These are phyloP conservation scores for Syrmaticus mikado DNA, from an alignment of 2,113 vertebrate species.

Conservation along the genomic window DNA sequence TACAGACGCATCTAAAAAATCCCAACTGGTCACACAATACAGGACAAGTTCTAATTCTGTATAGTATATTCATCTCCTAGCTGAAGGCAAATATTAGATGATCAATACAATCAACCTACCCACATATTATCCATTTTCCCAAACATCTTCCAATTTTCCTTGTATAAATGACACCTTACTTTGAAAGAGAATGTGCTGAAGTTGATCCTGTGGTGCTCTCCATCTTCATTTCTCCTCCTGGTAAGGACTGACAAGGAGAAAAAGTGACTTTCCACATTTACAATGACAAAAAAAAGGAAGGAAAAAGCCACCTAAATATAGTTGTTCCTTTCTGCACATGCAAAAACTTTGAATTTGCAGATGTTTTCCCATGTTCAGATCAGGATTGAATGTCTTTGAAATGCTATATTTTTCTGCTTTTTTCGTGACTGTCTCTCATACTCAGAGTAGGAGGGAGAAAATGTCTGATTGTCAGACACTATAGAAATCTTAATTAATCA, in stretches of 20 bases:
- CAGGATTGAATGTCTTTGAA: neutral
- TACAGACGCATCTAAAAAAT: neutral
- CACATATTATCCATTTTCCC: neutral
- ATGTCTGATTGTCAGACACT: neutral
- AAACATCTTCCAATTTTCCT: neutral
- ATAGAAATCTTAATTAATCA: neutral
- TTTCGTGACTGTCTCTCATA: neutral
- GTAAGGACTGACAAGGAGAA: neutral
- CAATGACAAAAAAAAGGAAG: neutral
- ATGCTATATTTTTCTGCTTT: neutral
- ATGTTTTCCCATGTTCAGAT: neutral
- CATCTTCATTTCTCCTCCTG: neutral
- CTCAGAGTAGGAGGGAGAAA: neutral
- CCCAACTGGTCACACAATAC: neutral
- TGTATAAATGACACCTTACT: neutral
- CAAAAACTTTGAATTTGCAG: neutral
- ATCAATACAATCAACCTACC: neutral
- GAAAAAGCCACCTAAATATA: too few species aligned
- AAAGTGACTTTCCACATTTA: neutral
- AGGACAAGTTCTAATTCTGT: neutral
- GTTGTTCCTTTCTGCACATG: neutral
- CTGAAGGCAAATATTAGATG: neutral
- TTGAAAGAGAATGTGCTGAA: neutral
- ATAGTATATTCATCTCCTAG: neutral
- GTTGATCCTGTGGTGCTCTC: neutral